Evolutionary conservation across 2,113 vertebrate genomes (phyloP), one percentile per base, ranked within the genome.

Genomic region (Erythrolamprus reginae): DNA sequence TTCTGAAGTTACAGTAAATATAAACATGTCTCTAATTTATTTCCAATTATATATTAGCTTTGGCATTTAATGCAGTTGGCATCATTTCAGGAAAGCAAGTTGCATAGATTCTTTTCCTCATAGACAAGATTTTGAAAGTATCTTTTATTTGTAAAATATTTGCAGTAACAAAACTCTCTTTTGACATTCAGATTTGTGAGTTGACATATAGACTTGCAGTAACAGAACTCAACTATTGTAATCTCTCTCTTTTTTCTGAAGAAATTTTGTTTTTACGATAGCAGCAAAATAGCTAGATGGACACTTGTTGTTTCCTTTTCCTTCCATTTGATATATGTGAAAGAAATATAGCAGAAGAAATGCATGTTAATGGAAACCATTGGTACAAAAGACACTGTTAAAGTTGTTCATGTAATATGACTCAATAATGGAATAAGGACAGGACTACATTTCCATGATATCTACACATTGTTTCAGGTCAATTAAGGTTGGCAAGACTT

Each of bases 231-330:
- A 88, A 84, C 91, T 92, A 90, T 61, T 82, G 56, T 50, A 21
- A 84, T 86, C 65, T 23, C 91, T 21, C 3, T 89, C 94, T 94
- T 17, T 17, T n/a, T 9, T 21, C 12, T 5, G 3, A 77, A 77
- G 17, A 77, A 42, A 42, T 42, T 21, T 94, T 94, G 21, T 84
- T 95, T 96, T 94, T 82, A 50, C 58, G 86, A 92, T 1, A 9
- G 6, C 51, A 89, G 48, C 10, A 56, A 23, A 21, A 91, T 19
- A 19, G 42, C 50, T 52, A 42, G n/a, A 26, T 90, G 10, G 6
- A 90, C 21, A 48, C 6, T 9, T 65, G 28, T 58, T 58, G 26
- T 33, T 17, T 89, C 1, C n/a, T 87, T 86, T 55, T 56, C 17
- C 0, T 88, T 93, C 13, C 61, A 65, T 94, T 65, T 86, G 90